Base-by-base conservation (phyloP, 2,113 vertebrate species). In the Monarcha castaneiventris region DNA sequence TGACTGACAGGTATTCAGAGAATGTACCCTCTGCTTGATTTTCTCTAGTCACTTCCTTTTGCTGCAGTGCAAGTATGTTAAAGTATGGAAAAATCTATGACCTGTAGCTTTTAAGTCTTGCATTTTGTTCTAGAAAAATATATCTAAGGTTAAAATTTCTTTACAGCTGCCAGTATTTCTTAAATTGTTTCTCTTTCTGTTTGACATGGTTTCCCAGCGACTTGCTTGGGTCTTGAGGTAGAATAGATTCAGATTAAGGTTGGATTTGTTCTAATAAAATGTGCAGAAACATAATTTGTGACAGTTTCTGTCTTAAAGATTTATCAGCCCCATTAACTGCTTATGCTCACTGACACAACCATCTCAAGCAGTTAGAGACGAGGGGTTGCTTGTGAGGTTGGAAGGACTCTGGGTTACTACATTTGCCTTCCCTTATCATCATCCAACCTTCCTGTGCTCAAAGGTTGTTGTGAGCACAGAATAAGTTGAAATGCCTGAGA, bases 301-400 rank as follows among this genome's bases (percentile, higher is more conserved):
- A 92, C 93, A 94, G 87, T 51, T 80, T 94, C 71, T 96, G 90
- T 90, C 96, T 97, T 95, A 94, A 96, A 95, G 83, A 96, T 95
- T 92, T 95, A 66, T 90, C 91, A 71, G 93, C 81, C 59, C 73
- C 82, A 63, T 93, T 93, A 87, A 88, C 84, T 91, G 77, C 89
- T 91, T 96, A 84, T 92, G 91, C 87, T 95, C 33, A 44, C 67
- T 94, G 94, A 68, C 94, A 93, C 67, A 87, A 61, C 84, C 74
- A 79, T 87, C 94, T 84, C 44, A 33, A 89, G 44, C 74, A 64
- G 74, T 63, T 44, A 54, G 77, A 85, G 82, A 90, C 56, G 46
- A 75, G 30, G 62, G 13, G 11, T 1, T 78, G 71, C 83, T 91
- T n/a, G 32, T 93, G 79, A 93, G 39, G 25, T 80, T 92, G 1